phyloP scores from a whole-genome alignment of 2,113 vertebrate species.

The Terrapene triunguis region DNA sequence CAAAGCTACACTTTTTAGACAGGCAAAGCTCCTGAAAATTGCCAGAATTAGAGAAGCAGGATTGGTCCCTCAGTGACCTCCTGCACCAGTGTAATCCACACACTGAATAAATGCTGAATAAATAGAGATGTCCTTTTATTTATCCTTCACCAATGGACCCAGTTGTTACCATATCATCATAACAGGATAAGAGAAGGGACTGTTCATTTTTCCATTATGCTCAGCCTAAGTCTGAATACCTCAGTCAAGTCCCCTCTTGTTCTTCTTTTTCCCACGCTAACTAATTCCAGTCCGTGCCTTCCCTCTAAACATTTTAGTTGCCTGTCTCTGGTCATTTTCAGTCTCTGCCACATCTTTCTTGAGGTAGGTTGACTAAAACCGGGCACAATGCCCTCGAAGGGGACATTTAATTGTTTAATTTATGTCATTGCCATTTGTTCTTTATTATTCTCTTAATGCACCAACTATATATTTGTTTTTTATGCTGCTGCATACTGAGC shows the following conservation, averaged over 20 bases:
- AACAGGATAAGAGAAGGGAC: not conserved
- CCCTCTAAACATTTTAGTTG: not conserved
- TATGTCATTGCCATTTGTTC: not conserved
- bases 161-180: not conserved
- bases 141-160: not conserved
- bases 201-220: not conserved
- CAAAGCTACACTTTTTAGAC: not conserved
- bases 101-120: not conserved
- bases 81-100: not conserved
- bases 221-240: fast-evolving
- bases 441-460: not conserved
- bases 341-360: not conserved
- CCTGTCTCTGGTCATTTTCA: not conserved
- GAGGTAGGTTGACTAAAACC: not conserved
- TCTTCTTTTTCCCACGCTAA: not conserved
- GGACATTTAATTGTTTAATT: not conserved
- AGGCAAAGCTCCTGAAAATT: not conserved
- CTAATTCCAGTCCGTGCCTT: not conserved
- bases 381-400: fast-evolving
- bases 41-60: not conserved
- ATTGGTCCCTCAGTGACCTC: not conserved
- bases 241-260: not conserved
- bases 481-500: not conserved
- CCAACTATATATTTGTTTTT: not conserved
- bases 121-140: fast-evolving